Percentiles rank a stretch among this genome's conserved stretches.
Conservation (phyloP, 1,140 invertebrate genomes). For the Aphelinus atriplicis region DNA sequence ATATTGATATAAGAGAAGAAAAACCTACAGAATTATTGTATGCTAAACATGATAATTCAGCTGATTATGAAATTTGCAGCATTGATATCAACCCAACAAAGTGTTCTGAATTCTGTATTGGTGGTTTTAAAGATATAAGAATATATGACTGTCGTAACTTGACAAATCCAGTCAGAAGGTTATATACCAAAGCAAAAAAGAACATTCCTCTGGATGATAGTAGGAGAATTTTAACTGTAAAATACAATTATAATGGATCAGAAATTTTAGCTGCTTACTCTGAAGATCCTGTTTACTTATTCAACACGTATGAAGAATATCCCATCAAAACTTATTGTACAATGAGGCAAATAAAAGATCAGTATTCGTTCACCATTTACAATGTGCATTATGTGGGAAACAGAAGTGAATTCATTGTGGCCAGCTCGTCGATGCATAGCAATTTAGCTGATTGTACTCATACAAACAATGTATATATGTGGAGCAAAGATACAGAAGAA, state of each 20-base stretch:
- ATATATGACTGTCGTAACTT: constrained; percentile 23
- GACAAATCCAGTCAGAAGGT: constrained; percentile 1
- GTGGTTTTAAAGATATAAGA: constrained; percentile 17
- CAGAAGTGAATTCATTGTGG: constrained; percentile 24
- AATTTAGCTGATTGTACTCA: neutral
- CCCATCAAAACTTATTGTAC: constrained; percentile 22
- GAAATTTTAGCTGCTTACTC: constrained; percentile 21
- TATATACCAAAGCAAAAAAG: neutral
- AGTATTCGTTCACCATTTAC: constrained; percentile 19
- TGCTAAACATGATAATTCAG: constrained; percentile 24
- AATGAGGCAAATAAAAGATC: neutral
- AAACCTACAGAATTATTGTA: constrained; percentile 14
- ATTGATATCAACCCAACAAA: constrained; percentile 27
- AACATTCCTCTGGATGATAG: neutral
- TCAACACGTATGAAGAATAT: neutral
- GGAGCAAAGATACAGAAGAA: constrained; percentile 10
- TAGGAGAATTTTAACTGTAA: constrained; percentile 16
- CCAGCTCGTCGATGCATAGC: constrained; percentile 10
- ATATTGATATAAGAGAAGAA: constrained; percentile 26
- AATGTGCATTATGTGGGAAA: constrained; percentile 27
- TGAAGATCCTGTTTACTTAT: constrained; percentile 22
- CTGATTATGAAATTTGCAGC: constrained; percentile 19
- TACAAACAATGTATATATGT: constrained; percentile 17
- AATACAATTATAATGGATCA: constrained; percentile 24
- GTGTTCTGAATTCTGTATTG: constrained; percentile 29